Conservation (phyloP, 2,113 vertebrate species). For the Geococcyx californianus region DNA sequence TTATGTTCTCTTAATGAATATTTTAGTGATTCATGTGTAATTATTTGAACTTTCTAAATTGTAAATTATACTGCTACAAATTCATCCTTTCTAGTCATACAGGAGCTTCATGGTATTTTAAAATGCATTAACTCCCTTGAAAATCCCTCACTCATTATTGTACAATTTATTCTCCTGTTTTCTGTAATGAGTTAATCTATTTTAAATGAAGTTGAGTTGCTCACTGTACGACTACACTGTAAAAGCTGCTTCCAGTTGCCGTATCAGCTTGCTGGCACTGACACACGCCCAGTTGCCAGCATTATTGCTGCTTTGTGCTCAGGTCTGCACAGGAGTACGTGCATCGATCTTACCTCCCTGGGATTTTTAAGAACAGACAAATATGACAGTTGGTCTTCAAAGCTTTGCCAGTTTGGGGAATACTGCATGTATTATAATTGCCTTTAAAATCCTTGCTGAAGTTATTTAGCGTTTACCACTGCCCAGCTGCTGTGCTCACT, state of each 20-base stretch:
- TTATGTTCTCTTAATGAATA: neutral
- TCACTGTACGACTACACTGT: neutral
- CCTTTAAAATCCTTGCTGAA: neutral
- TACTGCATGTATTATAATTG: neutral
- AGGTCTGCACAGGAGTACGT: neutral
- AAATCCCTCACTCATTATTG: neutral
- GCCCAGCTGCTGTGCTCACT: neutral
- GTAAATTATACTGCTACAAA: neutral
- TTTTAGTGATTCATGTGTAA: neutral
- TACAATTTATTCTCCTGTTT: neutral
- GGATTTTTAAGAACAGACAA: neutral
- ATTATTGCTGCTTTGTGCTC: neutral
- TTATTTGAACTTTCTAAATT: slow-evolving; percentile 40
- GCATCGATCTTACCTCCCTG: neutral
- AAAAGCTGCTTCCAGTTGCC: neutral
- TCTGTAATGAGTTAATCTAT: slow-evolving; percentile 18
- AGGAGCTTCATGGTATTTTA: neutral
- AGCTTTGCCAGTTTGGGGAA: neutral
- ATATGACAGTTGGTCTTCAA: neutral
- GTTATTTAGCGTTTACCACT: neutral
- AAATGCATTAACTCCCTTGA: neutral
- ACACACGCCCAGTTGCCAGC: neutral
- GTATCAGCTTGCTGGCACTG: neutral
- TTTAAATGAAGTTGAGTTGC: neutral
- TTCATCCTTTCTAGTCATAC: neutral